Evolutionary conservation across 2,888 invertebrate genomes (phyloP).

Genomic region (Orchesella flavescens): DNA sequence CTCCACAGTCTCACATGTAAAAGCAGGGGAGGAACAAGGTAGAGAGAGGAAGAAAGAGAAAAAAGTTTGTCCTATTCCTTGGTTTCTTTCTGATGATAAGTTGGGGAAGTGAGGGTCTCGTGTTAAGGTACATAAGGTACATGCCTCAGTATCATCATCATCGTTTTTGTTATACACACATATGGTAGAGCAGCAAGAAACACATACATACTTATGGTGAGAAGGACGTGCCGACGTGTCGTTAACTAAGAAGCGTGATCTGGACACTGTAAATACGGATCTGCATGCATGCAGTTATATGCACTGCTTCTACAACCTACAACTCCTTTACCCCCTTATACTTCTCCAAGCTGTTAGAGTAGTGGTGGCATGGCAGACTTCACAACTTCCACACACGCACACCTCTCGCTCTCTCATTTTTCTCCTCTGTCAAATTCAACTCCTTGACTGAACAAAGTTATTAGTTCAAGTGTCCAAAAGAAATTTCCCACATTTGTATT

Average conservation of each 20-base stretch:
- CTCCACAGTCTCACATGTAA: neutral
- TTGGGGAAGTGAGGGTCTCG: no score
- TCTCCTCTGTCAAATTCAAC: neutral
- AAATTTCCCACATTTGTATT: no score
- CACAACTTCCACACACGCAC: neutral
- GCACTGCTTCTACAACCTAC: slow-evolving; percentile 3
- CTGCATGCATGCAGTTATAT: slow-evolving; percentile 48
- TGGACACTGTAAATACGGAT: slow-evolving; percentile 63
- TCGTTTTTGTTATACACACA: neutral
- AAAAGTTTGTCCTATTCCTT: neutral
- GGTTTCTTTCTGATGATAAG: no score
- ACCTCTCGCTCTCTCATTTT: neutral
- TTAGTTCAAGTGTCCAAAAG: slow-evolving; percentile 38
- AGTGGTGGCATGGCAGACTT: neutral
- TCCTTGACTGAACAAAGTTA: neutral
- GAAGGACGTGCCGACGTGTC: slow-evolving; percentile 60
- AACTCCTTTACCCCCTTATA: neutral
- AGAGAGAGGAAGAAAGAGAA: neutral
- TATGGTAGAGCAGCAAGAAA: neutral
- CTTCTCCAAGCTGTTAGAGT: neutral
- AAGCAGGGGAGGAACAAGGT: neutral
- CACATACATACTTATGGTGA: slow-evolving; percentile 11
- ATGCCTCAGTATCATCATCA: neutral
- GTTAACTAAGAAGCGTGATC: slow-evolving; percentile 61
- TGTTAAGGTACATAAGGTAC: neutral